Evolutionary conservation across 2,113 vertebrate genomes (phyloP).

Genomic region (Alethe castanea): DNA sequence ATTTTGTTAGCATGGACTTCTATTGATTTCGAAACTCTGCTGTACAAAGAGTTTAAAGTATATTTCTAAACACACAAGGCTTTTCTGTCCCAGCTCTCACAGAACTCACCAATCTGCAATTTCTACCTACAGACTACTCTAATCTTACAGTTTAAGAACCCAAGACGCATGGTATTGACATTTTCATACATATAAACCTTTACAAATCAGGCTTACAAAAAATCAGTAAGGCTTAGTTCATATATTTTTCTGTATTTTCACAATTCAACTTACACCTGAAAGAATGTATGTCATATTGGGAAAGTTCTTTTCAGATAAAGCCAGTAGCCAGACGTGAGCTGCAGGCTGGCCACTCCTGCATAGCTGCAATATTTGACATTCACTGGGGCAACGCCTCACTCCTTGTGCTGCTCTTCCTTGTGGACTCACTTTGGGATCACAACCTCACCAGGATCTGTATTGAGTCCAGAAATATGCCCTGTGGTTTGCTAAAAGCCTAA

Average conservation of each 20-base stretch:
- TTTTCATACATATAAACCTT: rapidly evolving
- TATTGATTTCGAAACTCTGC: not conserved
- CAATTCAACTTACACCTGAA: not conserved
- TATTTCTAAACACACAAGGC: not conserved
- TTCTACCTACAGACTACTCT: not conserved
- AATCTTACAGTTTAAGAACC: not conserved
- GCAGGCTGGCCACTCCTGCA: not conserved
- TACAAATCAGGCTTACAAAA: not conserved
- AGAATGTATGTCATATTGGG: not conserved
- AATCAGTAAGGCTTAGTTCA: not conserved
- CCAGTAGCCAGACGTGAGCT: not conserved
- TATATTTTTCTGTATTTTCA: not conserved
- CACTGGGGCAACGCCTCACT: not conserved
- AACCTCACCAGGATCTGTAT: not conserved
- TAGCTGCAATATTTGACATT: not conserved
- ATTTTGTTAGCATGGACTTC: not conserved
- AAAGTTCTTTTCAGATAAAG: not conserved
- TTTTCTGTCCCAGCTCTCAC: not conserved
- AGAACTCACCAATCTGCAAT: not conserved
- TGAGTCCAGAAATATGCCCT: not conserved
- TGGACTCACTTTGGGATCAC: not conserved
- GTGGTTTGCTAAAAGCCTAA: not conserved
- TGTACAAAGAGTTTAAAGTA: not conserved
- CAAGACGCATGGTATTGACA: not conserved
- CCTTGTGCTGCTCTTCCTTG: not conserved